Conservation (phyloP, 2,888 invertebrate species). For the Mimas tiliae region DNA sequence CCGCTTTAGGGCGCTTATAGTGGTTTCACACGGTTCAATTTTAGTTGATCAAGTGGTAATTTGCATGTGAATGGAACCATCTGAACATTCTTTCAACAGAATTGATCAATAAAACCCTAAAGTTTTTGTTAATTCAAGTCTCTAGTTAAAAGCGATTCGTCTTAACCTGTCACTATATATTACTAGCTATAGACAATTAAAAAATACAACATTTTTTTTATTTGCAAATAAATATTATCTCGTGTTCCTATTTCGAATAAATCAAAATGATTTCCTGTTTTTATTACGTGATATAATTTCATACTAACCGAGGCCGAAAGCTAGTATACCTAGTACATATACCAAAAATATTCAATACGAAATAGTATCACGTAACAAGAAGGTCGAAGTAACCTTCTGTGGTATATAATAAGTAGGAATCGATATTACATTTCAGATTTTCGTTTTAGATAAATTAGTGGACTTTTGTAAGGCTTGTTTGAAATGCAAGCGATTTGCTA, state of each 20-base stretch:
- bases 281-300: constrained; percentile 21
- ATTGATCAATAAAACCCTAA: too few relatives aligned
- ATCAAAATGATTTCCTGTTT: constrained; percentile 24
- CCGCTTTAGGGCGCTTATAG: too few relatives aligned
- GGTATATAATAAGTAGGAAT: not conserved
- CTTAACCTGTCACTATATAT: too few relatives aligned
- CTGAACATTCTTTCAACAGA: too few relatives aligned
- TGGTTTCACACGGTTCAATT: too few relatives aligned
- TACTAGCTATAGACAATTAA: not conserved
- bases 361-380: constrained; percentile 20
- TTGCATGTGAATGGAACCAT: too few relatives aligned
- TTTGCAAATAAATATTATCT: constrained; percentile 11
- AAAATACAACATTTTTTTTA: not conserved
- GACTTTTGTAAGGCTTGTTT: too few relatives aligned
- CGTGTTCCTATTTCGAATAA: constrained; percentile 18
- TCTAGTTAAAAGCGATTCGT: too few relatives aligned
- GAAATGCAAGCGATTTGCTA: not conserved
- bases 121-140: too few relatives aligned
- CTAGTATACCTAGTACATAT: constrained; percentile 15
- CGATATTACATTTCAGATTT: constrained; percentile 40
- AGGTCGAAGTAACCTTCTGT: constrained; percentile 6
- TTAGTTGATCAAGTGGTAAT: too few relatives aligned
- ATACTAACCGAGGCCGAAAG: constrained; percentile 4
- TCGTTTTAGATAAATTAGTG: constrained; percentile 48
- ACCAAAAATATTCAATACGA: constrained; percentile 16